Conservation (phyloP, 2,888 invertebrate genomes). For the Megaustenia siamemsis region DNA sequence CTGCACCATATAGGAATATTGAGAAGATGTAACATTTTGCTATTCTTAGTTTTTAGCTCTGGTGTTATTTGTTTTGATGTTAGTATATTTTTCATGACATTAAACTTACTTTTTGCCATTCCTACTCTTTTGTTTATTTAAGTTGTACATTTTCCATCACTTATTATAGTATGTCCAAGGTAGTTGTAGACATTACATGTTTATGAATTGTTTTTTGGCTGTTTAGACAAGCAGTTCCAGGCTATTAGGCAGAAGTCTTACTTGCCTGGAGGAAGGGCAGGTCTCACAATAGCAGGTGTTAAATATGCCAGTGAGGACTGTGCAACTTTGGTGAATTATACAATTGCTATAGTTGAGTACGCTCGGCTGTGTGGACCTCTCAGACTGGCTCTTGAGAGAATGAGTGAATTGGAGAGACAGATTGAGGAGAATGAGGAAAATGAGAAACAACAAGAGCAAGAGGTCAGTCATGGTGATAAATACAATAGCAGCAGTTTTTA, state of each 20-base stretch:
- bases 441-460: constrained; percentile 74
- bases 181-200: too few relatives aligned
- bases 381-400: constrained; percentile 72
- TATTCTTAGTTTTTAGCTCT: too few relatives aligned
- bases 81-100: too few relatives aligned
- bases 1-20: too few relatives aligned
- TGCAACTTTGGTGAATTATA: constrained; percentile 79
- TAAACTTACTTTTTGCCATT: too few relatives aligned
- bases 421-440: constrained; percentile 79
- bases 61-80: too few relatives aligned
- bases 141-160: too few relatives aligned
- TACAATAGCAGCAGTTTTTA: neutral
- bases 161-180: too few relatives aligned
- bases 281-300: constrained; percentile 78
- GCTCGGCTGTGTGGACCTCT: constrained; percentile 76
- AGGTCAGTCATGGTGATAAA: constrained; percentile 63
- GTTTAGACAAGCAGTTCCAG: constrained; percentile 65
- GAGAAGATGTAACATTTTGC: too few relatives aligned
- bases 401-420: constrained; percentile 77
- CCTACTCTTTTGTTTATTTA: too few relatives aligned
- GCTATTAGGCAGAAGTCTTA: constrained; percentile 69
- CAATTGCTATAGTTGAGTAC: constrained; percentile 80
- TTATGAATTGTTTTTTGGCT: neutral
- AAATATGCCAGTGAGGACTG: constrained; percentile 80
- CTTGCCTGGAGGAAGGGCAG: constrained; percentile 67